phyloP scores from a whole-genome alignment of 23 tunicate genomes.

The Aplidium turbinatum region DNA sequence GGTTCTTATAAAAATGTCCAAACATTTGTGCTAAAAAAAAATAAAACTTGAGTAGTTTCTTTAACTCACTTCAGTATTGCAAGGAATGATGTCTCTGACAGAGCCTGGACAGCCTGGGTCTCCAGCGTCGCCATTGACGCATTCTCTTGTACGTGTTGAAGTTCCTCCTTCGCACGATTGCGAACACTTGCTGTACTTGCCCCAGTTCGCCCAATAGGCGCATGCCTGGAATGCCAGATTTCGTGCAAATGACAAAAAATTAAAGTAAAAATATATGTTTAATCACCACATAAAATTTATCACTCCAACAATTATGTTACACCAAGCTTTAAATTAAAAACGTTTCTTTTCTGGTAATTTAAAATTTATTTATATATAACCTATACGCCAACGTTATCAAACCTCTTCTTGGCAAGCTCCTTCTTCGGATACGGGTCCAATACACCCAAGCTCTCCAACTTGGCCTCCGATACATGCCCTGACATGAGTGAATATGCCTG shows the following conservation, averaged over 20 bases:
- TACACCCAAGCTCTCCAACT: constrained; percentile 41
- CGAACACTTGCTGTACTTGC: constrained; percentile 40
- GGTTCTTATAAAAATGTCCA: background rate
- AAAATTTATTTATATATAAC: too few relatives aligned
- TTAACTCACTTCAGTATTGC: constrained; percentile 24
- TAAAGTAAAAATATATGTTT: too few relatives aligned
- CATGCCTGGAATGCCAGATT: constrained; percentile 46
- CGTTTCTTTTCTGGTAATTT: too few relatives aligned
- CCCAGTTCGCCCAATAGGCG: constrained; percentile 72
- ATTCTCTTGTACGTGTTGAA: constrained; percentile 41
- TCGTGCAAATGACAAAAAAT: background rate
- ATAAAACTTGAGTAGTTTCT: background rate
- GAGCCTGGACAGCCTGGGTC: constrained; percentile 61
- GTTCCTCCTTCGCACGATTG: constrained; percentile 57
- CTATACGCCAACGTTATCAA: background rate
- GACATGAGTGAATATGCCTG: constrained; percentile 22
- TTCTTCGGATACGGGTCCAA: constrained; percentile 17
- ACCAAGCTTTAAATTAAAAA: too few relatives aligned
- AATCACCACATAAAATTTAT: too few relatives aligned
- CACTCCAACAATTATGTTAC: too few relatives aligned
- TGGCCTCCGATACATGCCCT: constrained; percentile 24
- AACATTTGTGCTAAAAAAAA: background rate
- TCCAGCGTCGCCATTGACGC: constrained; percentile 68
- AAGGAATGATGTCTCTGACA: background rate
- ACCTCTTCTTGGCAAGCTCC: constrained; percentile 43